These are phyloP conservation scores for Pagrus major DNA, from an alignment of 2,113 vertebrate species.

Conservation along the genomic window DNA sequence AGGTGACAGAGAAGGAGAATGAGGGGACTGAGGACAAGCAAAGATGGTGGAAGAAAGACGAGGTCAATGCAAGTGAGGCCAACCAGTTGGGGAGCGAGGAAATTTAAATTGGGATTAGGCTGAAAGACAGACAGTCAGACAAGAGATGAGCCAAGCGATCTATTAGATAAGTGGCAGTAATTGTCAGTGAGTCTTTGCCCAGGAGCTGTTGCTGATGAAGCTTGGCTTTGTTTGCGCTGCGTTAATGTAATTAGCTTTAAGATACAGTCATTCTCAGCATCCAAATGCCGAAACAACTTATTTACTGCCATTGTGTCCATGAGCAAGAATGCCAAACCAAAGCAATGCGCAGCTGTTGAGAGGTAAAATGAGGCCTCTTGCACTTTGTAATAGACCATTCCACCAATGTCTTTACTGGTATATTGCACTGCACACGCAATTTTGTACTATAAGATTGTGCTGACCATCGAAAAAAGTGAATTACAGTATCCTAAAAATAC, in stretches of 20 bases:
- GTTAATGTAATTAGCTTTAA: constrained; percentile 57
- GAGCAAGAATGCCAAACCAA: constrained; percentile 17
- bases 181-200: constrained; percentile 22
- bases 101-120: neutral
- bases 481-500: constrained; percentile 30
- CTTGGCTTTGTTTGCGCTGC: constrained; percentile 52
- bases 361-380: constrained; percentile 17
- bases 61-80: neutral
- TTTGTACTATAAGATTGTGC: constrained; percentile 29
- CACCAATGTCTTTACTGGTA: neutral
- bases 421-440: constrained; percentile 6
- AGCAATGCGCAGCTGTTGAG: constrained; percentile 37
- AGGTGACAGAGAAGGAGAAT: constrained; percentile 29
- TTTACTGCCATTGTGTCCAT: constrained; percentile 26
- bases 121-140: constrained; percentile 13
- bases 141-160: constrained; percentile 31
- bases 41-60: neutral
- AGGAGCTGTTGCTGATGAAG: constrained; percentile 50
- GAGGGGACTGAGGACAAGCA: neutral
- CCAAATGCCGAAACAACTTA: constrained; percentile 28
- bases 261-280: constrained; percentile 17
- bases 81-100: neutral
- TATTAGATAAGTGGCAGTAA: constrained; percentile 48
- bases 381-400: constrained; percentile 5
- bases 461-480: constrained; percentile 40